phyloP scores from a whole-genome alignment of 2,888 invertebrate genomes.

The Rhagophthalmus giganteus region DNA sequence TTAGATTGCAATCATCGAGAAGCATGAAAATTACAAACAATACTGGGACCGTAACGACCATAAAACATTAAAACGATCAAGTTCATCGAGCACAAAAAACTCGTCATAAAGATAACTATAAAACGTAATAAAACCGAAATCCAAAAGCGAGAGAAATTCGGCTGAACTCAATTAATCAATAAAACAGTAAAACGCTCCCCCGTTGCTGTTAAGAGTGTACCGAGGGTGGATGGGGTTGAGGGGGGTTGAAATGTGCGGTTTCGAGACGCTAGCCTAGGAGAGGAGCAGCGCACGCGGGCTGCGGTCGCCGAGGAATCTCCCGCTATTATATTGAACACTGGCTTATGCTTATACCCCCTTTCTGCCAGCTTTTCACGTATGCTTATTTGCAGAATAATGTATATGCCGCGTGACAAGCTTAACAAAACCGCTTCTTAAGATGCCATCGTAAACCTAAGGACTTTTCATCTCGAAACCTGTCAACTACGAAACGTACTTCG shows the following conservation, averaged over 20 bases:
- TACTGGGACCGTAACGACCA: conserved; percentile 42
- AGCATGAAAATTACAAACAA: conserved; percentile 47
- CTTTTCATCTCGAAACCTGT: too few species aligned
- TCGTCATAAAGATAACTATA: conserved; percentile 52
- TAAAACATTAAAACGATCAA: conserved; percentile 42
- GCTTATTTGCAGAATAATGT: conserved; percentile 31
- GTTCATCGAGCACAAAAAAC: conserved; percentile 43
- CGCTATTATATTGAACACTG: conserved; percentile 57
- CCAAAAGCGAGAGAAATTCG: conserved; percentile 53
- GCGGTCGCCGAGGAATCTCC: conserved; percentile 56
- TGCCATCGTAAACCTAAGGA: not conserved
- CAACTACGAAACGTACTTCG: too few species aligned
- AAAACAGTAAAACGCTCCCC: conserved; percentile 57
- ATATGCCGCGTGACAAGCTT: conserved; percentile 24
- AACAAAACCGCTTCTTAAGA: conserved; percentile 25
- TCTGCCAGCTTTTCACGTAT: conserved; percentile 31
- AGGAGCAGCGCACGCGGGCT: conserved; percentile 52
- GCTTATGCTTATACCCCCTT: conserved; percentile 42
- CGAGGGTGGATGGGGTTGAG: conserved; percentile 37
- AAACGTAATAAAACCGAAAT: conserved; percentile 53
- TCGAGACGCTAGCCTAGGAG: conserved; percentile 56
- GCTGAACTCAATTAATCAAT: conserved; percentile 57
- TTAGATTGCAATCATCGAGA: conserved; percentile 47
- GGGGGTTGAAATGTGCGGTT: conserved; percentile 56
- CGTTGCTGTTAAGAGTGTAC: conserved; percentile 53